Percentiles rank a stretch among this genome's conserved stretches.
phyloP scores from a whole-genome alignment of 2,888 invertebrate genomes.

The Chesias legatella region DNA sequence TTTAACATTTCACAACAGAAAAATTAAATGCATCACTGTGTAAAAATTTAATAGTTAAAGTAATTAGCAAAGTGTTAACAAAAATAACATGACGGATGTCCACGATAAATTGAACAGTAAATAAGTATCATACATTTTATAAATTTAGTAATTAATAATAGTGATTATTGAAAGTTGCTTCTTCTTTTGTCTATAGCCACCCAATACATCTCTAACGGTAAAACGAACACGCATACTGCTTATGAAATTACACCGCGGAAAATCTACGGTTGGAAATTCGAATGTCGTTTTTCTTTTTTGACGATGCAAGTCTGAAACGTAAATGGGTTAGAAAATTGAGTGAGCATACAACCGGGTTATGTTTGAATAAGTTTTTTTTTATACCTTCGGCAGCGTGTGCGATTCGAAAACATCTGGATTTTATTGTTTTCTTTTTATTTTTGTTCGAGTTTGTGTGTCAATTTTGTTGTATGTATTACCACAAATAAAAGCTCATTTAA shows the following conservation, averaged over 20 bases:
- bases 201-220: slow-evolving; percentile 6
- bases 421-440: slow-evolving; percentile 33
- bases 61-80: too few relatives aligned
- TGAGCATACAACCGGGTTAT: slow-evolving; percentile 64
- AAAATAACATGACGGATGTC: too few relatives aligned
- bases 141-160: too few relatives aligned
- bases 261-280: slow-evolving; percentile 54
- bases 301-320: slow-evolving; percentile 67
- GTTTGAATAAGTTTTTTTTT: slow-evolving; percentile 58
- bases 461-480: slow-evolving; percentile 27
- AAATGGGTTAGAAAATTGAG: slow-evolving; percentile 81
- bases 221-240: slow-evolving; percentile 48
- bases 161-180: too few relatives aligned
- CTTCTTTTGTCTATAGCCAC: background rate
- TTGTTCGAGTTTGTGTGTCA: slow-evolving; percentile 31
- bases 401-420: slow-evolving; percentile 54
- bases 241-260: slow-evolving; percentile 77
- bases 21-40: too few relatives aligned
- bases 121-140: too few relatives aligned
- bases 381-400: slow-evolving; percentile 47
- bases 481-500: too few relatives aligned
- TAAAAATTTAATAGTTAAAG: too few relatives aligned
- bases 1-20: too few relatives aligned
- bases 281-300: slow-evolving; percentile 53
- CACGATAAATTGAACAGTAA: too few relatives aligned